Evolutionary conservation across 2,888 invertebrate genomes (phyloP), one percentile per base, ranked within the genome.

Genomic region (Pyrrhia umbra): DNA sequence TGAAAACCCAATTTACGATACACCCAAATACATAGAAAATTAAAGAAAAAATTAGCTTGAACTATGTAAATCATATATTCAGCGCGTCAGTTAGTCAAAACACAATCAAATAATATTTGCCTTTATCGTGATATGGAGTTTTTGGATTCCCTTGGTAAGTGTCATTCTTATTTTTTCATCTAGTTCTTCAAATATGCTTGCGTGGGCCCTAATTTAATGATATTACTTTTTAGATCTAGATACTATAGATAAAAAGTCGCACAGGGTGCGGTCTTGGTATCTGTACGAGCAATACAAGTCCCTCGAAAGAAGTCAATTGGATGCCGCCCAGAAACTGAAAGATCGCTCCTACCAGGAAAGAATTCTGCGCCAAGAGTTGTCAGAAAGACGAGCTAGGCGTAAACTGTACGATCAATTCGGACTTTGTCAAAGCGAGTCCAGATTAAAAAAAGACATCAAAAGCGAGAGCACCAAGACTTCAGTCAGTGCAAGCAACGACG

Each of bases 211-310:
- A 52, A 72, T 45, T 25, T 39, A n/a, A 30, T 25, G 13, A n/a
- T 6, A 21, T 25, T 60, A 9, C 30, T 47, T 86, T 87, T 27
- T 75, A 93, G 91, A 92, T 85, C 79, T 89, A 66, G 86, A 91
- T 60, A 80, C 84, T 39, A 80, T 85, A 65, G 64, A 85, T 55
- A 89, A 85, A 75, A 93, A 90, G 72, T 88, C 91, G n/a, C 84
- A 86, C 47, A 86, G 92, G 9, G 90, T 94, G 52, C 90, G 91
- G 5, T 94, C 94, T 6, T 95, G 95, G 95, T 95, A 94, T 68
- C 73, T 93, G 45, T 93, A 93, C 55, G 94, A 95, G 71, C 95
- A 95, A 68, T 94, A 86, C 61, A 94, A 92, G 79, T 88, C 93
- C 1, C 79, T 95, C 1, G 93, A 94, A 74, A 86, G 81, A 42